phyloP scores from a whole-genome alignment of 2,113 vertebrate species.

The Sterna hirundo region DNA sequence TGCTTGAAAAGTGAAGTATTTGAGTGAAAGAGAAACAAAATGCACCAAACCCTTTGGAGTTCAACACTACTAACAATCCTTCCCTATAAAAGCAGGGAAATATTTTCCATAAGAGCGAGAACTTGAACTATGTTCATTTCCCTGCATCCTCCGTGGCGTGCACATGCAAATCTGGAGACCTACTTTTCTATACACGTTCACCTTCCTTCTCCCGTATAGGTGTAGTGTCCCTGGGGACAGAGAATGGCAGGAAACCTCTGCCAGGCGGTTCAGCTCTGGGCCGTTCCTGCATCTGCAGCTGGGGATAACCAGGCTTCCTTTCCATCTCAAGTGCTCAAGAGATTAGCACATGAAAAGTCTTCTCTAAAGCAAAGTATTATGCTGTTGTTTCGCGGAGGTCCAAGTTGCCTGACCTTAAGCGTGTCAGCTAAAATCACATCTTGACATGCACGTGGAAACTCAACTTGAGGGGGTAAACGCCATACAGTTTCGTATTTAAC shows the following conservation, averaged over 20 bases:
- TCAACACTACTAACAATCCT: not conserved
- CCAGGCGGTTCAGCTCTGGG: not conserved
- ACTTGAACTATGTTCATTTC: not conserved
- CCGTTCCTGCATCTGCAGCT: not conserved
- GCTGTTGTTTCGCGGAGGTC: not conserved
- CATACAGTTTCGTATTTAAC: not conserved
- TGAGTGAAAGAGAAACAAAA: not conserved
- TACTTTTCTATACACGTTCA: not conserved
- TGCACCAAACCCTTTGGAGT: not conserved
- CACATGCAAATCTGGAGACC: not conserved
- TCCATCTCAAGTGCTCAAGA: not conserved
- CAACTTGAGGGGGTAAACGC: not conserved
- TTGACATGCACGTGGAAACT: not conserved
- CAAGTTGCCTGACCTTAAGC: not conserved
- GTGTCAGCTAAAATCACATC: not conserved
- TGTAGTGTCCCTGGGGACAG: not conserved
- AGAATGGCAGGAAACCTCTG: not conserved
- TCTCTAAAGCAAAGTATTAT: not conserved
- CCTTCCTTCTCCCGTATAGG: fast-evolving
- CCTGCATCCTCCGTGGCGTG: not conserved
- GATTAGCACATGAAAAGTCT: conserved; percentile 33
- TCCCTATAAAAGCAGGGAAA: not conserved
- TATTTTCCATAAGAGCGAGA: not conserved
- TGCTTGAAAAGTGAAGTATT: conserved; percentile 38
- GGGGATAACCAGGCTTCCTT: not conserved